Evolutionary conservation across 2,888 invertebrate genomes (phyloP).

Genomic region (Heteromurus nitidus): DNA sequence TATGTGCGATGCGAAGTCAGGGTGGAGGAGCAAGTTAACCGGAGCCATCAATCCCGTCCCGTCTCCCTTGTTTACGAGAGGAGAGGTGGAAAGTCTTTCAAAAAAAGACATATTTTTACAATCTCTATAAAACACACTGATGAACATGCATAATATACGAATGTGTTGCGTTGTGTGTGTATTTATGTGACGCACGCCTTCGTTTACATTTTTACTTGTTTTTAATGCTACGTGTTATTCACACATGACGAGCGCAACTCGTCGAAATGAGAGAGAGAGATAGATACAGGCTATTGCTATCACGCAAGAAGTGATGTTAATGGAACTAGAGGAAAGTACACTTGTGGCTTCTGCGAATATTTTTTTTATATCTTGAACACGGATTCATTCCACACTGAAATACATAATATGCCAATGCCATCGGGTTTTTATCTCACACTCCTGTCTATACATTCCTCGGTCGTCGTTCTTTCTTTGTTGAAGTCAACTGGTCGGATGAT

Average conservation of each 20-base stretch:
- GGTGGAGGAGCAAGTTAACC: neutral
- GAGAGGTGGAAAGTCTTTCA: neutral
- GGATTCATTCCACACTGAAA: neutral
- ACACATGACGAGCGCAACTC: no score
- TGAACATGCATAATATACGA: neutral
- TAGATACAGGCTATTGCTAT: neutral
- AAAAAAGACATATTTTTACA: no score
- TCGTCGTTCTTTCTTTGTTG: slow-evolving; percentile 41
- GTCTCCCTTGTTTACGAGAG: neutral
- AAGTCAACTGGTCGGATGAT: slow-evolving; percentile 51
- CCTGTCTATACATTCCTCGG: slow-evolving; percentile 21
- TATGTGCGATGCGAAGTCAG: neutral
- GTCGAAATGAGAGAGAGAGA: no score
- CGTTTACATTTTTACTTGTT: slow-evolving; percentile 2
- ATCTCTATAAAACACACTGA: no score
- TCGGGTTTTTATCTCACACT: neutral
- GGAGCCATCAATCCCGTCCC: no score
- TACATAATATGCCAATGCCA: neutral
- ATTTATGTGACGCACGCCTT: slow-evolving; percentile 6
- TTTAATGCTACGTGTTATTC: neutral
- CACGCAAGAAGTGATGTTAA: slow-evolving; percentile 24
- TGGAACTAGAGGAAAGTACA: slow-evolving; percentile 23
- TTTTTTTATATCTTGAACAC: neutral
- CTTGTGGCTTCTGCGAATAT: neutral
- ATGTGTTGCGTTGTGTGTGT: neutral